Conservation (phyloP, 2,113 vertebrate genomes). For the Ancistrus triradiatus region DNA sequence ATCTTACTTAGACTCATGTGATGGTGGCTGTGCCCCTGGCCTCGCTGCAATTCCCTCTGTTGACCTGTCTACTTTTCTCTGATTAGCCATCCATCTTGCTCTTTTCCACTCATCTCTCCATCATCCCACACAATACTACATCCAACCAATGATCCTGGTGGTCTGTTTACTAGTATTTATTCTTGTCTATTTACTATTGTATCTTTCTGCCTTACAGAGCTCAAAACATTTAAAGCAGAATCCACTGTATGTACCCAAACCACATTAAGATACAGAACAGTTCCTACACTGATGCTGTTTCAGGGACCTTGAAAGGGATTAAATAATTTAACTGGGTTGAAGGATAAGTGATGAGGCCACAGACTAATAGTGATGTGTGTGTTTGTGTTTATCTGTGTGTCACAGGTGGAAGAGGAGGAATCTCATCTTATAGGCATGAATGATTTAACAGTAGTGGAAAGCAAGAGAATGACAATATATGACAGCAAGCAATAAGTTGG, state of each 20-base stretch:
- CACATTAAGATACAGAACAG: background rate
- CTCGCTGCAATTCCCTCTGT: constrained; percentile 68
- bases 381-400: constrained; percentile 26
- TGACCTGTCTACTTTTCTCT: constrained; percentile 64
- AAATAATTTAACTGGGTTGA: constrained; percentile 70
- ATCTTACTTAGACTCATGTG: constrained; percentile 39
- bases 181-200: background rate
- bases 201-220: background rate
- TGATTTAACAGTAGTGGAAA: constrained; percentile 65
- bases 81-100: constrained; percentile 72
- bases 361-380: constrained; percentile 22
- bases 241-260: constrained; percentile 3
- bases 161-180: background rate
- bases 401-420: constrained; percentile 49
- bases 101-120: constrained; percentile 57
- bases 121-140: constrained; percentile 41
- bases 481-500: constrained; percentile 21
- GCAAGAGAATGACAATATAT: constrained; percentile 69
- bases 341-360: constrained; percentile 72
- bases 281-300: constrained; percentile 1
- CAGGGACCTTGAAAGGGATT: constrained; percentile 52
- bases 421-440: constrained; percentile 68
- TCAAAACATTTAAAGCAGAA: background rate
- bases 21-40: constrained; percentile 56
- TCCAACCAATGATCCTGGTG: constrained; percentile 37